Percentiles rank a stretch among this genome's conserved stretches.
Conservation (phyloP, 2,888 invertebrate genomes). For the Anorthoa munda region DNA sequence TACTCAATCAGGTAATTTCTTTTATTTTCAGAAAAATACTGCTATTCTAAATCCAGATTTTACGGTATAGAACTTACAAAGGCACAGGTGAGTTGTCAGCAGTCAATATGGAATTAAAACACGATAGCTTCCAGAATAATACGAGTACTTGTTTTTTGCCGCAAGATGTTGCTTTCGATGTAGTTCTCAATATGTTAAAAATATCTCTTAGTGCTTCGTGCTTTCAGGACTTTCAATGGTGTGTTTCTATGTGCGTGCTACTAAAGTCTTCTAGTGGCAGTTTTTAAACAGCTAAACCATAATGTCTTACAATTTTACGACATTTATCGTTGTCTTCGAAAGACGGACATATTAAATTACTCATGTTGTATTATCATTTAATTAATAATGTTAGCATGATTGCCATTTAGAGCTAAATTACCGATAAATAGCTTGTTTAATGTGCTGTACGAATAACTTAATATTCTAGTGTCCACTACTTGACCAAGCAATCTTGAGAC, state of each 20-base stretch:
- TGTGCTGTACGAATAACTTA: slow-evolving; percentile 30
- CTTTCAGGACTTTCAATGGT: not conserved
- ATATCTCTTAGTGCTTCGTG: not conserved
- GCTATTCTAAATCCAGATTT: too few relatives aligned
- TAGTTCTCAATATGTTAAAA: too few relatives aligned
- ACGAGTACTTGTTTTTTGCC: too few relatives aligned
- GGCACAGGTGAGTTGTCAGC: too few relatives aligned
- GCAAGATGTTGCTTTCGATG: too few relatives aligned
- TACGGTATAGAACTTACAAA: too few relatives aligned
- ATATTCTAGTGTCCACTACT: slow-evolving; percentile 14
- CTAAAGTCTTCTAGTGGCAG: not conserved
- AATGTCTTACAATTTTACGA: slow-evolving; percentile 14
- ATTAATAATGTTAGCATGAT: slow-evolving; percentile 43
- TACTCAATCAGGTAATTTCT: too few relatives aligned
- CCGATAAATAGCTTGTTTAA: slow-evolving; percentile 54
- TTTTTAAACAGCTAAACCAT: slow-evolving; percentile 9
- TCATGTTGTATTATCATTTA: slow-evolving; percentile 42
- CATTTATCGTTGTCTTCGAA: slow-evolving; percentile 29
- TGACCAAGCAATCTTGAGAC: not conserved
- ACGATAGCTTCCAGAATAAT: too few relatives aligned
- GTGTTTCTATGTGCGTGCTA: slow-evolving; percentile 4
- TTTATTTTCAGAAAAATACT: too few relatives aligned
- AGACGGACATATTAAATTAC: slow-evolving; percentile 37
- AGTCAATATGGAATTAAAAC: too few relatives aligned
- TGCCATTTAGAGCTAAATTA: slow-evolving; percentile 53